A percentile compares a stretch with the other conserved stretches of the same genome.
These are phyloP conservation scores for Trigoniulus corallinus DNA, from an alignment of 1,140 invertebrate species.

Conservation along the genomic window DNA sequence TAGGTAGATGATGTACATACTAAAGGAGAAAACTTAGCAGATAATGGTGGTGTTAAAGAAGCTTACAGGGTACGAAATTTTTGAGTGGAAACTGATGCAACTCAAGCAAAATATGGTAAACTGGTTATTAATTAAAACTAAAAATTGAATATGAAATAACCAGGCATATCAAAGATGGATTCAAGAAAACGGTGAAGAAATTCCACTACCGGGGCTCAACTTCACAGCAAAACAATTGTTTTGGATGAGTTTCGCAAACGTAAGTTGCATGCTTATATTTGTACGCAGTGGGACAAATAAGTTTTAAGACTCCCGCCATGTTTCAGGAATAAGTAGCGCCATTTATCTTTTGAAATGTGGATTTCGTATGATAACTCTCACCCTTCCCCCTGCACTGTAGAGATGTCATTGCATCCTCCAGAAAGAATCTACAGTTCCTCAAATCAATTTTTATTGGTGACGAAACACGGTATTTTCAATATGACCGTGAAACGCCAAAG, in stretches of 20 bases:
- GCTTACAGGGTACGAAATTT: constrained; percentile 47
- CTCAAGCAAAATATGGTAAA: background rate
- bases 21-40: constrained; percentile 80
- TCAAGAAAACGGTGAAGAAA: constrained; percentile 19
- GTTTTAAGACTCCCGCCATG: constrained; percentile 83
- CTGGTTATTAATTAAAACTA: too few relatives aligned
- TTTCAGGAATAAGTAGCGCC: constrained; percentile 79
- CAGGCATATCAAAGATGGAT: constrained; percentile 18
- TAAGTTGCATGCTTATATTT: too few relatives aligned
- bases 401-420: too few relatives aligned
- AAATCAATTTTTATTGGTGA: too few relatives aligned
- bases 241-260: constrained; percentile 70
- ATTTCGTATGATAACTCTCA: too few relatives aligned
- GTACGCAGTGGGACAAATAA: too few relatives aligned
- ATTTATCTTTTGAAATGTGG: constrained; percentile 42
- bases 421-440: too few relatives aligned
- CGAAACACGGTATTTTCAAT: too few relatives aligned
- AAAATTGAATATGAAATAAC: too few relatives aligned
- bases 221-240: constrained; percentile 62
- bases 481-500: too few relatives aligned
- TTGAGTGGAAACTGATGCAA: background rate
- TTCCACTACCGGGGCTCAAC: constrained; percentile 55
- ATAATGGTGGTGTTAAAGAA: constrained; percentile 77
- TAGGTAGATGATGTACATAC: constrained; percentile 62
- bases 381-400: too few relatives aligned